Conservation (phyloP, 2,113 vertebrate species). For the Gymnarchus niloticus region DNA sequence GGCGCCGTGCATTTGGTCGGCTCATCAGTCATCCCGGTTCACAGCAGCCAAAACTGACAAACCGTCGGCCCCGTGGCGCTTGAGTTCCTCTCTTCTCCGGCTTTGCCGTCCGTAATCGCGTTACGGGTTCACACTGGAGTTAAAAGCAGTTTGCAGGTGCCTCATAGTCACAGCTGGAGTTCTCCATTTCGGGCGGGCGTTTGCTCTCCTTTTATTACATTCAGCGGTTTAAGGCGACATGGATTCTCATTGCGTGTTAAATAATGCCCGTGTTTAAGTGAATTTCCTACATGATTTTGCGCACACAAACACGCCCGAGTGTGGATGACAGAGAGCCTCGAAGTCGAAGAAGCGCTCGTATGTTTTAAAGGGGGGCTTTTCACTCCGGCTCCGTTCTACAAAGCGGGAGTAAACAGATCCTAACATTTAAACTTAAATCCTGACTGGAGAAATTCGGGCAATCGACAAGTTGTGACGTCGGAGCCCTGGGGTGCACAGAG, state of each 20-base stretch:
- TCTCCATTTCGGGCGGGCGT: neutral
- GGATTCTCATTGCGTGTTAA: neutral
- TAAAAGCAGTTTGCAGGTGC: neutral
- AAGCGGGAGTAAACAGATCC: no score
- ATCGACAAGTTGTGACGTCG: no score
- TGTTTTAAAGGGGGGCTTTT: no score
- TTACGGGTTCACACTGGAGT: neutral
- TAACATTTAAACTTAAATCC: no score
- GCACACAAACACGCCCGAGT: neutral
- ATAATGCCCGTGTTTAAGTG: neutral
- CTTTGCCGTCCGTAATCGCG: neutral
- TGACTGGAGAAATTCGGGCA: no score
- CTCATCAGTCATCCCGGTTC: neutral
- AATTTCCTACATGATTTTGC: neutral
- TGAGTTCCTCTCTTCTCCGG: neutral
- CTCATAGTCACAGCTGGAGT: neutral
- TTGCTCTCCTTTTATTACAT: neutral
- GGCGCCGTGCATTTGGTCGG: neutral
- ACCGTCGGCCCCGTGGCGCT: neutral
- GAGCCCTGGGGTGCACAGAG: no score
- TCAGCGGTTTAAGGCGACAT: neutral
- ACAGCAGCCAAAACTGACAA: neutral
- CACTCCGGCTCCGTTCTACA: no score
- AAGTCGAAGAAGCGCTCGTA: no score
- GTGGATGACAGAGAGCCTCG: no score